Conservation (phyloP, 2,797 vertebrate species). For the Propithecus deckenii region DNA sequence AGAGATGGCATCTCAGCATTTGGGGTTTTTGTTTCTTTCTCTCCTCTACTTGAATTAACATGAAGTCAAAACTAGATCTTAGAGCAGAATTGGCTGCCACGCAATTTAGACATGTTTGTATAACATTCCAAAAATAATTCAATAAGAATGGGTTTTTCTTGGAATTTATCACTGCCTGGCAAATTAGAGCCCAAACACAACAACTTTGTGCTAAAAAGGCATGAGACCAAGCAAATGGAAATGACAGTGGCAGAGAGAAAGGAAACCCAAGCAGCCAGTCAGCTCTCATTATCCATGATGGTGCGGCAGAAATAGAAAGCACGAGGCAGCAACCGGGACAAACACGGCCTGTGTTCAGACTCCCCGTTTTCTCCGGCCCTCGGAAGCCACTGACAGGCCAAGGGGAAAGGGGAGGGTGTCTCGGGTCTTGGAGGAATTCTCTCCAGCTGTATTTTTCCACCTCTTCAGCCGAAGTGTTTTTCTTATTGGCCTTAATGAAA, state of each 20-base stretch:
- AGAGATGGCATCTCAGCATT: conserved; percentile 21
- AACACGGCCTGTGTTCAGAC: neutral
- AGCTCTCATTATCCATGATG: conserved; percentile 28
- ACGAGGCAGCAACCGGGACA: neutral
- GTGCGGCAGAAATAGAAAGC: conserved; percentile 56
- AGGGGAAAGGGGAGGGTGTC: neutral
- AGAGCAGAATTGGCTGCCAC: conserved; percentile 61
- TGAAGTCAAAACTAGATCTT: conserved; percentile 70
- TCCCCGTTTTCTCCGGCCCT: neutral
- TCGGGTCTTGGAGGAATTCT: conserved; percentile 18
- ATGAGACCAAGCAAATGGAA: conserved; percentile 51
- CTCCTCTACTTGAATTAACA: conserved; percentile 66
- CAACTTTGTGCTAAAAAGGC: conserved; percentile 70
- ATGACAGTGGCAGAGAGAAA: conserved; percentile 60
- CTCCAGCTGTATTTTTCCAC: conserved; percentile 9
- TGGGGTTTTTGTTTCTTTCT: neutral
- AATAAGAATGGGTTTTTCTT: conserved; percentile 81
- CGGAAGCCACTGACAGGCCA: neutral
- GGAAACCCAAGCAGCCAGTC: conserved; percentile 50
- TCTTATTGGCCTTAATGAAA: neutral
- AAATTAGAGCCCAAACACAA: conserved; percentile 71
- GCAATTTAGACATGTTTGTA: conserved; percentile 76
- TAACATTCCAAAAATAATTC: conserved; percentile 79
- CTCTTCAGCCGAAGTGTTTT: neutral
- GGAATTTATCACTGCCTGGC: conserved; percentile 75